Evolutionary conservation across 2,888 invertebrate species (phyloP).

Genomic region (Ecliptopera silaceata): DNA sequence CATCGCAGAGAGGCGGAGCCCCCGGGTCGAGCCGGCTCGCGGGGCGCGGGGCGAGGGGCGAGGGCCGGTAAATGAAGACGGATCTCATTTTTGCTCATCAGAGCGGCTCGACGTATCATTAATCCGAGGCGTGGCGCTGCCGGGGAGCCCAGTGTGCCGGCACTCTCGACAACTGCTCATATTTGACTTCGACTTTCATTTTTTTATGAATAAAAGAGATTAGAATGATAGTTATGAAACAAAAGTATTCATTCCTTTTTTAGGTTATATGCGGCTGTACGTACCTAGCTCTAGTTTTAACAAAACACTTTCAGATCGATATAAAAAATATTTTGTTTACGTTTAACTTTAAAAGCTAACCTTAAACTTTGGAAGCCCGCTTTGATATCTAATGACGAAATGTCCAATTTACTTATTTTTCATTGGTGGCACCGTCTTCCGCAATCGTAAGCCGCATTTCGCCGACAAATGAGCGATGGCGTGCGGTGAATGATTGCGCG

Average conservation of each 20-base stretch:
- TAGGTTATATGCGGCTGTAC: no score
- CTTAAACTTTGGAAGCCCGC: no score
- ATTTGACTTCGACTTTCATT: not conserved
- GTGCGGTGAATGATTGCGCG: conserved; percentile 48
- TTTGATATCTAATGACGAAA: not conserved
- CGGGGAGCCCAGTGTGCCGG: no score
- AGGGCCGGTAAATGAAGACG: conserved; percentile 39
- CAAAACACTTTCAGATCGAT: no score
- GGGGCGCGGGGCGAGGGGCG: conserved; percentile 8
- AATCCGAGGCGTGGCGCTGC: conserved; percentile 29
- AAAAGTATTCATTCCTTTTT: no score
- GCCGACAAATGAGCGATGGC: conserved; percentile 44
- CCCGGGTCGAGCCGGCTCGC: not conserved
- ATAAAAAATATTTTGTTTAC: no score
- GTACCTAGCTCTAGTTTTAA: no score
- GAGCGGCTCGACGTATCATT: conserved; percentile 41
- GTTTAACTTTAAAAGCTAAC: no score
- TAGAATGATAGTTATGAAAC: no score
- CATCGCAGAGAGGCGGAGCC: not conserved
- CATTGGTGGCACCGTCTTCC: not conserved
- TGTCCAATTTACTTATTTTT: conserved; percentile 1
- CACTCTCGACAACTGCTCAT: no score
- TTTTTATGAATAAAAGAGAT: no score
- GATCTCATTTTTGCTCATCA: conserved; percentile 42
- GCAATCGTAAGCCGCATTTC: conserved; percentile 27